Percentiles rank a stretch among this genome's conserved stretches.
Conservation (phyloP, 2,797 vertebrate genomes). For the Xenops minutus region DNA sequence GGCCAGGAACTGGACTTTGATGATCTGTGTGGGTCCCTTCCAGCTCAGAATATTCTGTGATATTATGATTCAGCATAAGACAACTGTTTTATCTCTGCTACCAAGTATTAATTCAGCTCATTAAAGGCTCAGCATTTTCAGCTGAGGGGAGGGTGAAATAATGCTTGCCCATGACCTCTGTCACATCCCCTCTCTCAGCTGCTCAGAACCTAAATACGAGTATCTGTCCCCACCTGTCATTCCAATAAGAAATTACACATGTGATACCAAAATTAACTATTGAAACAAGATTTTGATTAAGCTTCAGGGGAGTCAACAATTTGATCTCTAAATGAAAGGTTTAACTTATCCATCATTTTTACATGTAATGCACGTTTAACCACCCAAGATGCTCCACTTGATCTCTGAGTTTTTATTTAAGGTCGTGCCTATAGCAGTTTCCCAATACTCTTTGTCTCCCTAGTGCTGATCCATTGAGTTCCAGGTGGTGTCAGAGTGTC, state of each 20-base stretch:
- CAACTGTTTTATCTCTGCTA: not conserved
- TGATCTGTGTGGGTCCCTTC: not conserved
- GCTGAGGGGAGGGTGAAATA: not conserved
- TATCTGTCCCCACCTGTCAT: not conserved
- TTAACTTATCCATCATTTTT: not conserved
- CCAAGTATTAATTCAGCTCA: conserved; percentile 32
- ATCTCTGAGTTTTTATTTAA: not conserved
- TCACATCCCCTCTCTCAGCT: not conserved
- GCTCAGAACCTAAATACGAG: not conserved
- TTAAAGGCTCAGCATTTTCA: conserved; percentile 7
- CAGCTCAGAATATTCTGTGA: not conserved
- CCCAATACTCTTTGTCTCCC: not conserved
- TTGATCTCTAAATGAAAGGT: not conserved
- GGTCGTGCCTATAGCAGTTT: not conserved
- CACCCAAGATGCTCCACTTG: not conserved
- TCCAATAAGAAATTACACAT: not conserved
- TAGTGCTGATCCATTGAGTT: not conserved
- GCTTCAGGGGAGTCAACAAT: conserved; percentile 13
- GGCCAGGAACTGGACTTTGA: not conserved
- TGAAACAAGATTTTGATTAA: conserved; percentile 27
- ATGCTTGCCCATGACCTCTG: not conserved
- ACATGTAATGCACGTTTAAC: not conserved
- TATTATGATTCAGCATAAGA: not conserved
- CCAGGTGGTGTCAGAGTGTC: not conserved
- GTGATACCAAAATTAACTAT: not conserved